Conservation (phyloP, 2,888 invertebrate species). For the Cephus pygmeus region DNA sequence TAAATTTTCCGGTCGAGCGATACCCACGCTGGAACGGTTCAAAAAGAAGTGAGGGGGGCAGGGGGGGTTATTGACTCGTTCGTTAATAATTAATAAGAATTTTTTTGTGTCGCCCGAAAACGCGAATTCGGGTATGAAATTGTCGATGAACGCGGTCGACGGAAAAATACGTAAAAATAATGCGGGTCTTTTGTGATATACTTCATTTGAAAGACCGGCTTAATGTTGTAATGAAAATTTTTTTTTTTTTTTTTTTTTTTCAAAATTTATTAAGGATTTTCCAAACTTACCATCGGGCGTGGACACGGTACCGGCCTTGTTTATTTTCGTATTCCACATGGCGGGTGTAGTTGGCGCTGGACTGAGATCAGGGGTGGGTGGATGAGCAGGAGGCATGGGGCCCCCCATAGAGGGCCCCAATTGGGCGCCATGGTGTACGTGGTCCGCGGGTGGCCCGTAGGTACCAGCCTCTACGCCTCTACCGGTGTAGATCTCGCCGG, state of each 20-base stretch:
- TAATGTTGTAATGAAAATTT: too few species aligned
- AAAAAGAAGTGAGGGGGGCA: background rate
- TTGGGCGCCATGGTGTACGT: slow-evolving; percentile 48
- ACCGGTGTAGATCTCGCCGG: slow-evolving; percentile 56
- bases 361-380: slow-evolving; percentile 67
- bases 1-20: background rate
- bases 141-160: background rate
- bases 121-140: background rate
- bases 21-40: background rate
- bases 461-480: slow-evolving; percentile 62
- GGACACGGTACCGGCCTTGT: slow-evolving; percentile 82
- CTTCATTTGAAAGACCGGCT: background rate
- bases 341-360: slow-evolving; percentile 64
- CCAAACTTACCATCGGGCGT: slow-evolving; percentile 81
- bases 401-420: slow-evolving; percentile 55
- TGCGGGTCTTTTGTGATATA: background rate
- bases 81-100: background rate
- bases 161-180: background rate
- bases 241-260: too few species aligned
- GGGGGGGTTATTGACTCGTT: background rate
- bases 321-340: slow-evolving; percentile 71
- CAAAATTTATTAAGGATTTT: background rate
- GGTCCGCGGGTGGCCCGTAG: slow-evolving; percentile 47
- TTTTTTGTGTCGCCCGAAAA: background rate
- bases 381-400: slow-evolving; percentile 68